Evolutionary conservation across 2,888 invertebrate species (phyloP), one percentile per base, ranked within the genome.

Genomic region (Ceratothoa steindachneri): DNA sequence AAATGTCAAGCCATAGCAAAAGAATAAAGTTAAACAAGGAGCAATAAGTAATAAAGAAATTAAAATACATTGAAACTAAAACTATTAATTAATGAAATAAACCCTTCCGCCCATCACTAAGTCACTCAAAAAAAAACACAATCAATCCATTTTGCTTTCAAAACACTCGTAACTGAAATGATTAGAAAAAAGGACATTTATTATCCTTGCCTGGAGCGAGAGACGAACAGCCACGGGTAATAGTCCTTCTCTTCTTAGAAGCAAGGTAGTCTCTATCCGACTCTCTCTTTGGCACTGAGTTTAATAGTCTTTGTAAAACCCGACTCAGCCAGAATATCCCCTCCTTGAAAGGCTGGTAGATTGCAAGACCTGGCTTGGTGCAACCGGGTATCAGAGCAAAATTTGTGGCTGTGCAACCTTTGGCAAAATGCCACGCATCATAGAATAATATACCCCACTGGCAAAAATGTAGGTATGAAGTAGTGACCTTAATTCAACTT

Each of bases 1-100:
- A 60, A 60, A 60, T 60, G 60, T 60, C 60, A 60, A 60, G 60
- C 60, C 60, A 60, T 12, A 24, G 27, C 22, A n/a, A 60, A 60
- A 22, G 19, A 60, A 24, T 15, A 24, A 60, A 4, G 12, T 22
- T 5, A 55, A 60, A 24, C 1, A 24, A 60, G 60, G 22, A 60
- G 22, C 60, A 24, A 60, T 22, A 60, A 60, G 24, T 4, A 1
- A 60, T 22, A 60, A 51, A 51, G 52, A 51, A 51, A 2, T 1
- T 4, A 22, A 24, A 60, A 60, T 24, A 55, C 19, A 19, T 5
- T 55, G 24, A 60, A 60, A 15, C 24, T 22, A 22, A 60, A 22
- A 22, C n/a, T 60, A 22, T 1, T 22, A 24, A 60, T 60, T 22
- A 24, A 60, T 22, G 19, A 60, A 55, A 19, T 7, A 60, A 60